These are phyloP conservation scores for Gastrophryne carolinensis DNA, from an alignment of 2,797 vertebrate species.

Conservation along the genomic window DNA sequence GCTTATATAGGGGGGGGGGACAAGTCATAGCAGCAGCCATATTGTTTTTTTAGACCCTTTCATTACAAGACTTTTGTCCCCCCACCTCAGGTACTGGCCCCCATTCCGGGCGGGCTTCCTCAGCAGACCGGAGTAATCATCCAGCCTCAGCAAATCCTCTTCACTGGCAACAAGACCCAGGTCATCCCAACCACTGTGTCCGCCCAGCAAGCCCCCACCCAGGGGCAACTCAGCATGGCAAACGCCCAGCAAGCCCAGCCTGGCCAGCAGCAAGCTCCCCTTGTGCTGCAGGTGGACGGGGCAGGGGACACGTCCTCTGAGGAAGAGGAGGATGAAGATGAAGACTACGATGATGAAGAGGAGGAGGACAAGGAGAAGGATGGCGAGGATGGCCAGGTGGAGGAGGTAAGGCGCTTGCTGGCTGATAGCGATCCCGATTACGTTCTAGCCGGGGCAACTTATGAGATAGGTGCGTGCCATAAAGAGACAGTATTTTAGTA, in stretches of 20 bases:
- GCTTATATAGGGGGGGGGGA: too few relatives aligned
- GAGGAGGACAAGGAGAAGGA: conserved; percentile 98
- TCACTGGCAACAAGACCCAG: conserved; percentile 94
- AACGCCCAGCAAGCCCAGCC: conserved; percentile 70
- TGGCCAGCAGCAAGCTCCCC: conserved; percentile 79
- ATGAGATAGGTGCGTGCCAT: too few relatives aligned
- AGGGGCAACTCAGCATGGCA: conserved; percentile 75
- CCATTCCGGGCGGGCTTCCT: conserved; percentile 87
- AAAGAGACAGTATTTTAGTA: too few relatives aligned
- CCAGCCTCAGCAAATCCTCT: conserved; percentile 95
- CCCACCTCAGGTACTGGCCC: conserved; percentile 82
- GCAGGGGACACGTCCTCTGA: conserved; percentile 94
- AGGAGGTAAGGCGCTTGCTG: conserved; percentile 76
- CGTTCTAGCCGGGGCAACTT: too few relatives aligned
- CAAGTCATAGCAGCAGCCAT: too few relatives aligned
- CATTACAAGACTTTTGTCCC: background rate
- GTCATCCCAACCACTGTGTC: conserved; percentile 78
- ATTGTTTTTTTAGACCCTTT: too few relatives aligned
- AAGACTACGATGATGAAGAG: conserved; percentile 97
- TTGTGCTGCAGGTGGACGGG: conserved; percentile 95
- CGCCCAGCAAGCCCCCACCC: conserved; percentile 74
- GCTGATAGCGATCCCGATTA: too few relatives aligned
- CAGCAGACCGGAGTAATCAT: conserved; percentile 98
- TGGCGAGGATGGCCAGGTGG: conserved; percentile 94
- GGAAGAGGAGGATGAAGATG: conserved; percentile 93